These are phyloP conservation scores for Campopleginae sp. DNA, from an alignment of 2,888 invertebrate species.

Conservation along the genomic window DNA sequence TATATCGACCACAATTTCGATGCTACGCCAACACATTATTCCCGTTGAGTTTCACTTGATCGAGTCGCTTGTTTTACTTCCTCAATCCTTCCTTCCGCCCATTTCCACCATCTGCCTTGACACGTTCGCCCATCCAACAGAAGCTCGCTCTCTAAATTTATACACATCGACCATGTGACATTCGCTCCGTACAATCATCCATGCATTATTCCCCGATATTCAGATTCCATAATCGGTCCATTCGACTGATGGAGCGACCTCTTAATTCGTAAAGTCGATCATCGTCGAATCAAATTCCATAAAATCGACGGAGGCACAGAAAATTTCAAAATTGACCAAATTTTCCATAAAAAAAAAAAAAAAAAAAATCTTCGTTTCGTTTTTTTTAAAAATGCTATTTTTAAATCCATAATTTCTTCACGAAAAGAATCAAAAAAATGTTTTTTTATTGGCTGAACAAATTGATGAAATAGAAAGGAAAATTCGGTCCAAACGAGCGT, in stretches of 20 bases:
- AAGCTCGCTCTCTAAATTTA: slow-evolving; percentile 30
- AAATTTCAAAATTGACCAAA: not conserved
- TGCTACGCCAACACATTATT: slow-evolving; percentile 11
- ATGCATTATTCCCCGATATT: slow-evolving; percentile 60
- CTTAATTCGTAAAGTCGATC: slow-evolving; percentile 28
- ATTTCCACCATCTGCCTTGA: slow-evolving; percentile 19
- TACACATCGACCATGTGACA: not conserved
- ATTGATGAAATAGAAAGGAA: not conserved
- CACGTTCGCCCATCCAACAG: slow-evolving; percentile 13
- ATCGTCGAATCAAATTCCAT: not conserved
- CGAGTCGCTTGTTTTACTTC: slow-evolving; percentile 29
- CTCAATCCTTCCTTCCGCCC: slow-evolving; percentile 41
- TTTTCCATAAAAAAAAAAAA: not conserved
- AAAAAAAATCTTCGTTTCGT: not conserved
- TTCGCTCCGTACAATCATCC: slow-evolving; percentile 11
- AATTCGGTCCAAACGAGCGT: not conserved
- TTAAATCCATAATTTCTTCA: too few relatives aligned
- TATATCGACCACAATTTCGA: not conserved
- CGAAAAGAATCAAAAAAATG: not conserved
- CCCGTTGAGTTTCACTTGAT: slow-evolving; percentile 26
- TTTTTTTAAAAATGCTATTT: too few relatives aligned
- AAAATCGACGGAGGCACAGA: not conserved
- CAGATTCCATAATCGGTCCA: slow-evolving; percentile 43
- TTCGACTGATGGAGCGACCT: not conserved
- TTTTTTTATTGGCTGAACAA: not conserved